phyloP scores from a whole-genome alignment of 2,113 vertebrate genomes.

The Deroptyus accipitrinus region DNA sequence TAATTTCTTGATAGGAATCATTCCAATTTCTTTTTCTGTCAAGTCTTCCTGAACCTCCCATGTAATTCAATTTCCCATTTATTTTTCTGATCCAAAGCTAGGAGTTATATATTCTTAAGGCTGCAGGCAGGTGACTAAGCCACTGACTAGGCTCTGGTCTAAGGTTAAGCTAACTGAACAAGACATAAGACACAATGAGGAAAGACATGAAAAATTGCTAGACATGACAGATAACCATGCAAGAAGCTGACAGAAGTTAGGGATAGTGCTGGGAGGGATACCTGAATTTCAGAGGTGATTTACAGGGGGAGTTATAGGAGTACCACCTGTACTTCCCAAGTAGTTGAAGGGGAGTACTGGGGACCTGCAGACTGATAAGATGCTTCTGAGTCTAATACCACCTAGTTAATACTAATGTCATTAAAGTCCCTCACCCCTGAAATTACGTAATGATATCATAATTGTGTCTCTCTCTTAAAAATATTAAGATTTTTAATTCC shows the following conservation, averaged over 20 bases:
- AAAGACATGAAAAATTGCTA: background rate
- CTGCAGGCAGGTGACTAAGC: background rate
- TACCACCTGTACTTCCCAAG: background rate
- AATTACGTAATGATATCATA: background rate
- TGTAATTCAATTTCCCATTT: background rate
- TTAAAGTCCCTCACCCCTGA: background rate
- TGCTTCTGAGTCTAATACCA: background rate
- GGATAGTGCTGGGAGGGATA: background rate
- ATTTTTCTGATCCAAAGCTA: background rate
- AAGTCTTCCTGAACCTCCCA: background rate
- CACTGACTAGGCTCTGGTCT: background rate
- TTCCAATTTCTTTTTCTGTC: background rate
- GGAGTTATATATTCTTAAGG: background rate
- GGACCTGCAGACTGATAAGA: background rate
- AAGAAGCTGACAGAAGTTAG: background rate
- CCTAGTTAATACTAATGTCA: background rate
- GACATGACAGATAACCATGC: background rate
- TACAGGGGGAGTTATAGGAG: background rate
- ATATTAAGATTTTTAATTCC: background rate
- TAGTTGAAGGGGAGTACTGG: background rate
- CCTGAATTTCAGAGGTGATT: background rate
- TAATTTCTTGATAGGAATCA: background rate
- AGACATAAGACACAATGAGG: background rate
- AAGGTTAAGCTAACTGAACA: background rate
- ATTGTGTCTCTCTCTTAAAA: background rate